These are phyloP conservation scores for Mesaphorura yosii DNA, from an alignment of 1,140 invertebrate species.

Conservation along the genomic window DNA sequence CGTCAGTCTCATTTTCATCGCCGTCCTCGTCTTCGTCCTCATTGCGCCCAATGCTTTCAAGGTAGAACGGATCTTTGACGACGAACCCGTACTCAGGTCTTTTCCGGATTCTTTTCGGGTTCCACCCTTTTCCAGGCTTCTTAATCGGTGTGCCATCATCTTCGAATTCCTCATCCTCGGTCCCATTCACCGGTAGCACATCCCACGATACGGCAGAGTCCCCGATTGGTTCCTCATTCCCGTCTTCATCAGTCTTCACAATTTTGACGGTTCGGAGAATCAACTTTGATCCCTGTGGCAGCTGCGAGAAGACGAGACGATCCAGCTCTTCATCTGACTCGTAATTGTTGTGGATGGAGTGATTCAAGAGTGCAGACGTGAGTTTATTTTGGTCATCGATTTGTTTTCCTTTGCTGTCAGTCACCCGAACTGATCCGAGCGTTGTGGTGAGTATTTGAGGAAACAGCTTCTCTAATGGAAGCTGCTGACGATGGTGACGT, in stretches of 20 bases:
- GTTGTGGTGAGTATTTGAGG: too few species aligned
- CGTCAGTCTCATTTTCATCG: slow-evolving; percentile 2
- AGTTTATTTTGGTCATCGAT: too few species aligned
- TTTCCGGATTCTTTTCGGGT: too few species aligned
- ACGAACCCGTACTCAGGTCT: too few species aligned
- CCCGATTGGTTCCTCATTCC: slow-evolving; percentile 14
- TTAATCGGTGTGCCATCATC: too few species aligned
- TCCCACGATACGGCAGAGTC: slow-evolving; percentile 18
- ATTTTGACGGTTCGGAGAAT: slow-evolving; percentile 28
- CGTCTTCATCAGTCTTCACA: slow-evolving; percentile 27
- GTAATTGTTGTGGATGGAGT: slow-evolving; percentile 18
- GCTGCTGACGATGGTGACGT: too few species aligned
- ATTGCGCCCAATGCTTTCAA: too few species aligned
- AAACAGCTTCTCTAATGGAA: too few species aligned
- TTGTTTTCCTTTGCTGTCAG: too few species aligned
- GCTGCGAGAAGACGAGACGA: slow-evolving; percentile 25
- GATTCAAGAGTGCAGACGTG: slow-evolving; percentile 22
- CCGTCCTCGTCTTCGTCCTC: slow-evolving; percentile 19
- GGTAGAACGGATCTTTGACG: too few species aligned
- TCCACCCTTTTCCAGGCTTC: too few species aligned
- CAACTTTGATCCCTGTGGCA: slow-evolving; percentile 30
- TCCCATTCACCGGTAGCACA: slow-evolving; percentile 14
- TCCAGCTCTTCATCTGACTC: slow-evolving; percentile 27
- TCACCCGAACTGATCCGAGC: too few species aligned
- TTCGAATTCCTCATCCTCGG: background rate